Evolutionary conservation across 2,113 vertebrate species (phyloP), one percentile per base, ranked within the genome.

Genomic region (Scolopax mira): DNA sequence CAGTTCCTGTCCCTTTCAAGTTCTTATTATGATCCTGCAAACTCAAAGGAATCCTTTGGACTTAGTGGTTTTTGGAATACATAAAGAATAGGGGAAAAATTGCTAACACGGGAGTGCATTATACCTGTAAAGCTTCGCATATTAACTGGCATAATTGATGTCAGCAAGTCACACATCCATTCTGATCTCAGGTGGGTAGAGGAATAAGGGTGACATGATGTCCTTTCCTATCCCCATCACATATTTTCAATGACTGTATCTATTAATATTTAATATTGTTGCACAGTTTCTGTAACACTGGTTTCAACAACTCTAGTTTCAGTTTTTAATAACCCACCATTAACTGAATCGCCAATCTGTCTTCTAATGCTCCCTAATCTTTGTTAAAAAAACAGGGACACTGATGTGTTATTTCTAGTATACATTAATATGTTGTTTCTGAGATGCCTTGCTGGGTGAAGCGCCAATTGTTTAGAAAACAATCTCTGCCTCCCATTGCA

Each of bases 401-500:
- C 5, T 24, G 6, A 17, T 52, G 1, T 39, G 33, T 62, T 84
- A 22, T 41, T 88, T 81, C 27, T 60, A 21, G 16, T 28, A 8
- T 22, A 72, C 8, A 19, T 18, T 66, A 78, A 54, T 42, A 35
- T 1, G 7, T 19, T 91, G 7, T 57, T 83, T 90, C 71, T 42
- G 14, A 90, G 49, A 15, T 65, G 12, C 31, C 85, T 88, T 82
- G 19, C n/a, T 90, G 79, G 18, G 18, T 86, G 77, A 88, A 92
- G 13, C 17, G 1, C 18, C 61, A 42, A 1, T 48, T 91, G 61
- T 77, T 90, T 66, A 80, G 75, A 80, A 91, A 94, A 73, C 17
- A 85, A 14, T 28, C n/a, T 83, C 82, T 88, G 62, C 19, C 51
- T 90, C 61, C 72, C 61, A 18, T 31, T 71, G 33, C 28, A 71